Conservation (phyloP, 2,888 invertebrate species). For the Lithophane ornitopus region DNA sequence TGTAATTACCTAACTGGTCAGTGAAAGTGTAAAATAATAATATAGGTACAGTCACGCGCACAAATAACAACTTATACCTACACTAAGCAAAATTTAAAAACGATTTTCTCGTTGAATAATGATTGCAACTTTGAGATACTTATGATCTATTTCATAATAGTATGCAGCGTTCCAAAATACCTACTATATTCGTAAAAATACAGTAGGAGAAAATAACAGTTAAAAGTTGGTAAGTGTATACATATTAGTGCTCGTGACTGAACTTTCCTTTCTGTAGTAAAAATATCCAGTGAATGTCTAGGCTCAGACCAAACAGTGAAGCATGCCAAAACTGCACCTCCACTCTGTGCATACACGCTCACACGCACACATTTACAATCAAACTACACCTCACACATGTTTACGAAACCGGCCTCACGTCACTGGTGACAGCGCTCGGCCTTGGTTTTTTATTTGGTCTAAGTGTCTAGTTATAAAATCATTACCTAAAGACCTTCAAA, state of each 20-base stretch:
- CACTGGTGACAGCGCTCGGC: too few relatives aligned
- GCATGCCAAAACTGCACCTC: too few relatives aligned
- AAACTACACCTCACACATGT: too few relatives aligned
- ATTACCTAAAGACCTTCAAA: conserved; percentile 6
- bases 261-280: not conserved
- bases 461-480: not conserved
- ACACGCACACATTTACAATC: too few relatives aligned
- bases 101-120: not conserved
- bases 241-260: too few relatives aligned
- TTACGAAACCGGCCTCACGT: too few relatives aligned
- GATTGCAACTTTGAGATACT: not conserved
- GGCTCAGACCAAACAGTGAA: too few relatives aligned
- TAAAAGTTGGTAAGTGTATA: not conserved
- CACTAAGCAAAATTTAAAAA: not conserved
- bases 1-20: conserved; percentile 9
- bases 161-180: not conserved
- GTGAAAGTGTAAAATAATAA: conserved; percentile 37
- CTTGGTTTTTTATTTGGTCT: too few relatives aligned
- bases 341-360: too few relatives aligned
- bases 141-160: not conserved
- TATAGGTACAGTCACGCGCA: conserved; percentile 8
- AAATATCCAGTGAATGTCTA: not conserved
- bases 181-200: not conserved
- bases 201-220: not conserved
- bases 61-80: not conserved